phyloP scores from a whole-genome alignment of 2,888 invertebrate species.

The Philereme transversata region DNA sequence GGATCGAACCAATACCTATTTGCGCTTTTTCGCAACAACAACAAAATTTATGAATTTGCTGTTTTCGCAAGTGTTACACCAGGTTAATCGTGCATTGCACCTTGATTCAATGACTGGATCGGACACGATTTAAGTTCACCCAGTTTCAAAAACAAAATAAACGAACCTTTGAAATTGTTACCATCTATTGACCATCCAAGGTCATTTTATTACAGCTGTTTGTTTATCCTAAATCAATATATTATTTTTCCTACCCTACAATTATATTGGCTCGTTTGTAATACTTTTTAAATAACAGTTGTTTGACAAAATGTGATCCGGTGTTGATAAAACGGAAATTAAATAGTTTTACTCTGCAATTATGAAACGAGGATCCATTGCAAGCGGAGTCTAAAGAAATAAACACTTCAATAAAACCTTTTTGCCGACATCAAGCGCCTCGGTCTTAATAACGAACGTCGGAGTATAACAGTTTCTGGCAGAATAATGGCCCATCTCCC shows the following conservation, averaged over 20 bases:
- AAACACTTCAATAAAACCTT: constrained; percentile 22
- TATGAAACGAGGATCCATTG: constrained; percentile 9
- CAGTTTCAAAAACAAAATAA: constrained; percentile 1
- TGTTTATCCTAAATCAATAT: too few relatives aligned
- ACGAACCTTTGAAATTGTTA: too few relatives aligned
- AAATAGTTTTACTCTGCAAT: constrained; percentile 4
- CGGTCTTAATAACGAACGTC: constrained; percentile 21
- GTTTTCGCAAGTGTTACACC: constrained; percentile 46
- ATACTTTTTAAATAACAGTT: background rate
- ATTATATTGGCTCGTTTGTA: background rate
- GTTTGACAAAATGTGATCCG: constrained; percentile 11
- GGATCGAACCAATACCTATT: constrained; percentile 56
- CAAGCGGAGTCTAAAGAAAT: constrained; percentile 13
- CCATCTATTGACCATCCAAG: too few relatives aligned
- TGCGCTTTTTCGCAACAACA: constrained; percentile 46
- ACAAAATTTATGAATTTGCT: constrained; percentile 42
- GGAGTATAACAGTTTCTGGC: constrained; percentile 24
- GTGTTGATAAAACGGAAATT: constrained; percentile 8
- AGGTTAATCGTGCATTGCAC: constrained; percentile 43
- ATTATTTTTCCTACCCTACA: too few relatives aligned
- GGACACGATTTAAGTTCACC: constrained; percentile 20
- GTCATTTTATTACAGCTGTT: too few relatives aligned
- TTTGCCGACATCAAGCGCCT: constrained; percentile 22
- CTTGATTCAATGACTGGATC: constrained; percentile 30
- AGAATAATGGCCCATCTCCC: constrained; percentile 23